These are phyloP conservation scores for Octomys mimax DNA, from an alignment of 2,797 vertebrate genomes.

Conservation along the genomic window DNA sequence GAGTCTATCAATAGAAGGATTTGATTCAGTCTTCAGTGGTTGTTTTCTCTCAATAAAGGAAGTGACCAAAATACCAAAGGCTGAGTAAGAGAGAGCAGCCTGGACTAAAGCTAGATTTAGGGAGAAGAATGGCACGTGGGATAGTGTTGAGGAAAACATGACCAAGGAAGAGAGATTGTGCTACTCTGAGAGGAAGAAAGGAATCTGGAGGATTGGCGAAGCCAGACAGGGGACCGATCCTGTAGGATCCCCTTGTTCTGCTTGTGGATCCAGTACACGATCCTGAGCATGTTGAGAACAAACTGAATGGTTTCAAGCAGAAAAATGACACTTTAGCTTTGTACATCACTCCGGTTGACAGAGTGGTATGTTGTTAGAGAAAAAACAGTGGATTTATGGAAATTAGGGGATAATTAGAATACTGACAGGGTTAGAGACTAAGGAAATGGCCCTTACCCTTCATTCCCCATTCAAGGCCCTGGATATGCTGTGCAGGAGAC, in stretches of 20 bases:
- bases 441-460: neutral
- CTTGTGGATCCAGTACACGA: neutral
- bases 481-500: neutral
- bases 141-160: neutral
- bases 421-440: neutral
- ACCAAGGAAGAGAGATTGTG: neutral
- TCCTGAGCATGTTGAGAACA: neutral
- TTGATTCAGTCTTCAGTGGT: neutral
- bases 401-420: neutral
- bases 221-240: neutral
- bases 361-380: neutral
- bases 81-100: neutral
- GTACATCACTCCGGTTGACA: neutral
- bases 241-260: neutral
- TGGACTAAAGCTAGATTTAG: neutral
- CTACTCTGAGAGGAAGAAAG: neutral
- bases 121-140: neutral
- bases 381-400: neutral
- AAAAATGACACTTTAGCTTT: neutral
- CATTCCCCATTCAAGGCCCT: neutral
- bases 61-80: neutral
- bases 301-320: neutral
- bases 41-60: neutral
- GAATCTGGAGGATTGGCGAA: neutral
- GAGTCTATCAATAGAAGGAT: neutral